Conservation (phyloP, 2,113 vertebrate species). For the Pomatorhinus ruficollis region DNA sequence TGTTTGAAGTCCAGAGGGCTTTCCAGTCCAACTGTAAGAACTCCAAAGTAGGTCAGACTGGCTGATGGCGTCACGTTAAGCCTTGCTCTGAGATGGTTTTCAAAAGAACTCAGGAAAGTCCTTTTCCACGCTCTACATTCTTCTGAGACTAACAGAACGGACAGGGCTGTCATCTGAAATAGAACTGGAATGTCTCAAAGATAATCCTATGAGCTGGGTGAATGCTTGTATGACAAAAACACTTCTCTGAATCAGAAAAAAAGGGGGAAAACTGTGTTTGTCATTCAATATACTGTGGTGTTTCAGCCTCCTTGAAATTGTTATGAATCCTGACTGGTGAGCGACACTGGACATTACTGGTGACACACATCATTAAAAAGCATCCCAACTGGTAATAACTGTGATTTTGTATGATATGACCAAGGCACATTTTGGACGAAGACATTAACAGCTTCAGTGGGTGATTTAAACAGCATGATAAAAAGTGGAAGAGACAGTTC, state of each 20-base stretch:
- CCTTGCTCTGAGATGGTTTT: not conserved
- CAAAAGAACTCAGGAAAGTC: conserved; percentile 4
- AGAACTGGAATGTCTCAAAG: conserved; percentile 15
- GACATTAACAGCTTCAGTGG: not conserved
- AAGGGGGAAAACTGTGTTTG: conserved; percentile 21
- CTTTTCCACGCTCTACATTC: conserved; percentile 21
- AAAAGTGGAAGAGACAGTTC: not conserved
- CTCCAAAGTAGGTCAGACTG: conserved; percentile 43
- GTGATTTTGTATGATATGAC: not conserved
- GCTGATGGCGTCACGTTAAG: not conserved
- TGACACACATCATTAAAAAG: not conserved
- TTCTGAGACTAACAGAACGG: conserved; percentile 45
- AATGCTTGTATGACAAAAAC: conserved; percentile 25
- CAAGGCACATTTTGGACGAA: not conserved
- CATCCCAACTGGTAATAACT: not conserved
- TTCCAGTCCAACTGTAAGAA: not conserved
- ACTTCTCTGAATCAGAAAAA: not conserved
- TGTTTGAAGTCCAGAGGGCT: not conserved
- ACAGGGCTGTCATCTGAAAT: conserved; percentile 54
- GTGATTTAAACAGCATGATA: conserved; percentile 15
- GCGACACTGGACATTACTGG: not conserved
- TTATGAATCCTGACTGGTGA: not conserved
- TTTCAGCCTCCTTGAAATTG: not conserved
- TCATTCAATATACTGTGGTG: not conserved
- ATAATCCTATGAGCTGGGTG: conserved; percentile 46